Conservation (phyloP, 2,888 invertebrate species). For the Heliothis peltigera region DNA sequence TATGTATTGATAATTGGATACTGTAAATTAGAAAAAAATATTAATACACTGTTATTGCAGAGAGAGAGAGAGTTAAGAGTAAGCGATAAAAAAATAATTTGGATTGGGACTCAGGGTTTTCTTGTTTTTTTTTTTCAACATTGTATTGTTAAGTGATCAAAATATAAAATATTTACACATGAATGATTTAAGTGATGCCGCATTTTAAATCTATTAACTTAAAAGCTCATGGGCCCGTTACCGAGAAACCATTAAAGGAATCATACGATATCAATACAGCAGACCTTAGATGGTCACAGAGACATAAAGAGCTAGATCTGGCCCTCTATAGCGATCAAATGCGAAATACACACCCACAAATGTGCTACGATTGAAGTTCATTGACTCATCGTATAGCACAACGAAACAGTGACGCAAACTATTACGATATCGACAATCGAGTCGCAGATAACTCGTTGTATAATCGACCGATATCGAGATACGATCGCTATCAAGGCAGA, state of each 20-base stretch:
- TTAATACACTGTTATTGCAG: too few species aligned
- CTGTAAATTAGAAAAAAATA: too few species aligned
- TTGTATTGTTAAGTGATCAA: not conserved
- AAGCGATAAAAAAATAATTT: too few species aligned
- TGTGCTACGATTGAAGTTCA: conserved; percentile 57
- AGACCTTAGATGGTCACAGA: not conserved
- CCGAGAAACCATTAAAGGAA: not conserved
- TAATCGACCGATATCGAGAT: conserved; percentile 76
- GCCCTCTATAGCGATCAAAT: conserved; percentile 15
- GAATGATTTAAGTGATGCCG: not conserved
- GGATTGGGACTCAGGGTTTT: too few species aligned
- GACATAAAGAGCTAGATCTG: not conserved
- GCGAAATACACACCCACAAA: conserved; percentile 46
- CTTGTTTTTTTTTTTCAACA: too few species aligned
- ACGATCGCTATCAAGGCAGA: conserved; percentile 67
- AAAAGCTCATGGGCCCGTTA: not conserved
- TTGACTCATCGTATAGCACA: conserved; percentile 66
- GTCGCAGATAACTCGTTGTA: conserved; percentile 71
- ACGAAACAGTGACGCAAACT: conserved; percentile 70
- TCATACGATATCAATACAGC: not conserved
- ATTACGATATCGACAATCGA: conserved; percentile 71
- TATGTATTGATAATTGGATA: too few species aligned
- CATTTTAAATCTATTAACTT: not conserved
- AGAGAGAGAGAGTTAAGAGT: too few species aligned
- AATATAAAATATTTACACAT: not conserved